Evolutionary conservation across 2,888 invertebrate genomes (phyloP), one percentile per base, ranked within the genome.

Genomic region (Helleia helle): DNA sequence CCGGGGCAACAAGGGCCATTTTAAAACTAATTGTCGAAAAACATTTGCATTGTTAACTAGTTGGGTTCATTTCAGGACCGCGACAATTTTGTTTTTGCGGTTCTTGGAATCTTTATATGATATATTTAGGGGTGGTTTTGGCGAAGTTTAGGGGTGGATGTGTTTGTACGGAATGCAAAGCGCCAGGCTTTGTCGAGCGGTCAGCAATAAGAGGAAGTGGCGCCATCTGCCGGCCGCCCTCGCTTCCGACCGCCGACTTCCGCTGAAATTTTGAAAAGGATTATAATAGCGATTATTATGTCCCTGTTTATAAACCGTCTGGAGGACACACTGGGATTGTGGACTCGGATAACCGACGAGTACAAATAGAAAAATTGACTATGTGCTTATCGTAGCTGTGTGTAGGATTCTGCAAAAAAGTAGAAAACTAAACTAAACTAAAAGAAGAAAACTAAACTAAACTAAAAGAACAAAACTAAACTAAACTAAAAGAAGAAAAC

Each of bases 121-220:
- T 5, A 2, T 2, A 0, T 0, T 15, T 58, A 70, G 45, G 49
- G 65, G 48, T 44, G 15, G 38, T 38, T 55, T 53, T 65, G 0
- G 42, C 8, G 6, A 43, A 40, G 15, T 22, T 3, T 18, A 1
- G 0, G n/a, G 4, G 6, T 14, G 2, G 27, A 26, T 22, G 34
- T 38, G 29, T 41, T 57, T 55, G 64, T 54, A 43, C 44, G 52
- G 52, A 54, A 53, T 58, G 56, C 60, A 64, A 67, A 67, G 62
- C 62, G 64, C 54, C 63, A 59, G 71, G 72, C 74, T 75, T 71
- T 76, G 73, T 72, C 61, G 59, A 59, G 68, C 60, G 77, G 74
- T 76, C 73, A 73, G 71, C 71, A 79, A 79, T 77, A 77, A 80
- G 76, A 80, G 76, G 71, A 79, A 65, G 60, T 59, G 54, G 62